A percentile compares a stretch with the other conserved stretches of the same genome.
Conservation (phyloP, 2,888 invertebrate species). For the Entomobrya multifasciata region DNA sequence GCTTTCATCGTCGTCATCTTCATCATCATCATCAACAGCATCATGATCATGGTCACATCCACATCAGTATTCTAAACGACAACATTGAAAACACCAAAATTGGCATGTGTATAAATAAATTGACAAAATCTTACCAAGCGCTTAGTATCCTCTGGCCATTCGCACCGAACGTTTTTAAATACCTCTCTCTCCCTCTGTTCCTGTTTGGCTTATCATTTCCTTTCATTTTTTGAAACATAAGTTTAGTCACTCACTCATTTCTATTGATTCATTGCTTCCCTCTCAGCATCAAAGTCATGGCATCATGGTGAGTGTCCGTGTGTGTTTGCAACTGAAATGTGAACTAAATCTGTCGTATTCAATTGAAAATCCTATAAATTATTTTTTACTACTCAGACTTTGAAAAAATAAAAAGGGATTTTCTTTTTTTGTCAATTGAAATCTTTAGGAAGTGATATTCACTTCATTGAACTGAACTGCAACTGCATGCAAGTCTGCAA, state of each 20-base stretch:
- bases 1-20: neutral
- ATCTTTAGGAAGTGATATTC: too few species aligned
- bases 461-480: too few species aligned
- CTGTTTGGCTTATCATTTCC: neutral
- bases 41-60: too few species aligned
- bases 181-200: neutral
- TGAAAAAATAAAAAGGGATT: constrained; percentile 12
- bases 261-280: too few species aligned
- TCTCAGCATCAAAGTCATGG: too few species aligned
- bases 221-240: constrained; percentile 31
- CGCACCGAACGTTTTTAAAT: neutral
- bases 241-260: constrained; percentile 34
- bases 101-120: constrained; percentile 66
- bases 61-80: constrained; percentile 31
- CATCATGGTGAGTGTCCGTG: neutral
- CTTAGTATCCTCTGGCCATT: constrained; percentile 60
- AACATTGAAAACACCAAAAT: constrained; percentile 20
- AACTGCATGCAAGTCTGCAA: neutral
- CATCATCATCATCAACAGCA: too few species aligned
- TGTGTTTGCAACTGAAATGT: neutral
- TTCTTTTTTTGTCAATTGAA: too few species aligned
- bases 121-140: constrained; percentile 46
- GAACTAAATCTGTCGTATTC: constrained; percentile 56
- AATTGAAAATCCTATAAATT: constrained; percentile 46
- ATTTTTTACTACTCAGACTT: constrained; percentile 6